These are phyloP conservation scores for Drosophila ustulata DNA, from an alignment of 2,888 invertebrate species.

Conservation along the genomic window DNA sequence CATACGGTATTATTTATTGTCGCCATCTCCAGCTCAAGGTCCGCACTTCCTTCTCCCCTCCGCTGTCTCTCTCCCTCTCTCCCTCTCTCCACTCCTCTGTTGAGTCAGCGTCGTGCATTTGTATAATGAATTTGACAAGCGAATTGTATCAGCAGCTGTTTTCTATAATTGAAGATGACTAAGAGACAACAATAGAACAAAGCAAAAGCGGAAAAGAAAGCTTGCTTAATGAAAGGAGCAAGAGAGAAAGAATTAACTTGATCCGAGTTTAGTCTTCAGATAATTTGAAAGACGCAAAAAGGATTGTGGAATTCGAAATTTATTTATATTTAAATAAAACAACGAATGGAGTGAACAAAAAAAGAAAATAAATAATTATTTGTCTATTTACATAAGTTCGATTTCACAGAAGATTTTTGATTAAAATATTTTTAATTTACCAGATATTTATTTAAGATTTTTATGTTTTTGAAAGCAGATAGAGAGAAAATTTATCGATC, in stretches of 20 bases:
- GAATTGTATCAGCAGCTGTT: conserved; percentile 59
- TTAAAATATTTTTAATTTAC: too few species aligned
- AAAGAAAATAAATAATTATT: too few species aligned
- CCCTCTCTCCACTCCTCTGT: background rate
- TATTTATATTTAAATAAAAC: too few species aligned
- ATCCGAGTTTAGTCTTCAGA: background rate
- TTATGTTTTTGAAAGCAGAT: too few species aligned
- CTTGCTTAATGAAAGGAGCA: background rate
- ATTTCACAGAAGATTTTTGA: too few species aligned
- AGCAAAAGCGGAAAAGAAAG: background rate
- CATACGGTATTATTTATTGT: conserved; percentile 75
- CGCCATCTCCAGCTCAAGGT: conserved; percentile 36
- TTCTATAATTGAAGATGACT: conserved; percentile 50
- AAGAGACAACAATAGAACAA: conserved; percentile 20
- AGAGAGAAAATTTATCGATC: too few species aligned
- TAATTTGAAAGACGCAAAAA: too few species aligned
- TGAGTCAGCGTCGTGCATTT: conserved; percentile 52
- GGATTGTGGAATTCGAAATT: too few species aligned
- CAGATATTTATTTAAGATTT: too few species aligned
- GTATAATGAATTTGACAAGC: conserved; percentile 69
- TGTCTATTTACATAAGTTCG: too few species aligned
- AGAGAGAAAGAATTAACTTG: background rate
- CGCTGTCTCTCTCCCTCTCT: background rate
- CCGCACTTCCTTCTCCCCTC: background rate
- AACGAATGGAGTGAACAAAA: too few species aligned